Evolutionary conservation across 1,140 invertebrate genomes (phyloP).

Genomic region (Drosophila insularis): DNA sequence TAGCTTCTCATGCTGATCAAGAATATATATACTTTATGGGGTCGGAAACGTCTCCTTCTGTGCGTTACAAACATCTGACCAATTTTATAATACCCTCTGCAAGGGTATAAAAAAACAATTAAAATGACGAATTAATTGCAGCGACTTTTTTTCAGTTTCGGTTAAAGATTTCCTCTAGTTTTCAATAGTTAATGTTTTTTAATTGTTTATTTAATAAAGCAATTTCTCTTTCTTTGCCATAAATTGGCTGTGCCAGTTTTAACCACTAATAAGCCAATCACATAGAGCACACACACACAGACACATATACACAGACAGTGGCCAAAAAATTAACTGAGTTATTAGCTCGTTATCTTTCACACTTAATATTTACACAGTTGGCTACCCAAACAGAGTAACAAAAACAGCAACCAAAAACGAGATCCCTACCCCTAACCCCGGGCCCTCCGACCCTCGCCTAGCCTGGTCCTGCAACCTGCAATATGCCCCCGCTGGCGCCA

Average conservation of each 20-base stretch:
- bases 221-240: not conserved
- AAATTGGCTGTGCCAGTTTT: not conserved
- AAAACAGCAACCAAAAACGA: conserved; percentile 16
- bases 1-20: too few species aligned
- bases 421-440: not conserved
- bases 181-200: not conserved
- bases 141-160: not conserved
- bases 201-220: not conserved
- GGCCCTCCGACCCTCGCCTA: not conserved
- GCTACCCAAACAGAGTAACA: conserved; percentile 38
- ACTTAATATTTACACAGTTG: conserved; percentile 77
- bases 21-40: too few species aligned
- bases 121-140: too few species aligned
- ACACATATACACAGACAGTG: conserved; percentile 8
- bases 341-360: conserved; percentile 77
- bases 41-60: too few species aligned
- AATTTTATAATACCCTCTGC: too few species aligned
- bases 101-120: too few species aligned
- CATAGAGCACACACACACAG: conserved; percentile 2
- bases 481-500: not conserved
- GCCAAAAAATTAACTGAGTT: conserved; percentile 61
- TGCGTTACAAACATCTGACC: too few species aligned
- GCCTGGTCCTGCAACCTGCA: not conserved
- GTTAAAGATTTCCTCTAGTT: too few species aligned
- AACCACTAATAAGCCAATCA: conserved; percentile 19